Base-by-base conservation (phyloP, 2,797 vertebrate genomes). In the Ispidina picta region DNA sequence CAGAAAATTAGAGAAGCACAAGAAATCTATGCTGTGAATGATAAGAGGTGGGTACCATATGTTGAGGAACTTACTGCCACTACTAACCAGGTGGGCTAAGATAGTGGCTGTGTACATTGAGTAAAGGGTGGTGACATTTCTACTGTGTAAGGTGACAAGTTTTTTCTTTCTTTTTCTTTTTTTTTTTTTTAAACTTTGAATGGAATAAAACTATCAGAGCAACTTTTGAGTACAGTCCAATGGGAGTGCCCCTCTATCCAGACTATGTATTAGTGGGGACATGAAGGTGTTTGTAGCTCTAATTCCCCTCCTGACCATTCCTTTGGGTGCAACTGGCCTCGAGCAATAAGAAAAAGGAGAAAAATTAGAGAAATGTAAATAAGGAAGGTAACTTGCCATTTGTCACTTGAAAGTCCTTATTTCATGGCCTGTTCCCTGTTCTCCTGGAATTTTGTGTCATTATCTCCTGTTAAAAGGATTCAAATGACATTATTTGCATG, bases 401-500 rank as follows among this genome's bases (percentile, higher is more conserved):
- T 96, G 95, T 96, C 96, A 96, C 93, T 97, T 96, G 88, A 91
- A 97, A 97, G 95, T 96, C 91, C 95, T 95, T 79, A 93, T 97
- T 97, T 96, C 86, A 84, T 96, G 95, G 93, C 92, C 76, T 88
- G 94, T 88, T 97, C 95, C 95, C 95, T 96, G 72, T 94, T 88
- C 94, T 97, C 95, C 77, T 74, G 71, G 96, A 95, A 92, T 93
- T 96, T 97, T 94, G 93, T 97, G 96, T 96, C 94, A 96, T 97
- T 97, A 97, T 96, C 96, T 97, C 90, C 96, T 96, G 93, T 96
- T 96, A 95, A 97, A 97, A 97, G 96, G 96, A 97, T 96, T 97
- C 96, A 95, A 95, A 96, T 97, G 96, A 96, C 95, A 97, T 96
- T 96, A 97, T 97, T 97, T 97, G 96, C 96, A 96, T 96, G 97